Evolutionary conservation across 2,888 invertebrate species (phyloP).

Genomic region (Parnassius orleans): DNA sequence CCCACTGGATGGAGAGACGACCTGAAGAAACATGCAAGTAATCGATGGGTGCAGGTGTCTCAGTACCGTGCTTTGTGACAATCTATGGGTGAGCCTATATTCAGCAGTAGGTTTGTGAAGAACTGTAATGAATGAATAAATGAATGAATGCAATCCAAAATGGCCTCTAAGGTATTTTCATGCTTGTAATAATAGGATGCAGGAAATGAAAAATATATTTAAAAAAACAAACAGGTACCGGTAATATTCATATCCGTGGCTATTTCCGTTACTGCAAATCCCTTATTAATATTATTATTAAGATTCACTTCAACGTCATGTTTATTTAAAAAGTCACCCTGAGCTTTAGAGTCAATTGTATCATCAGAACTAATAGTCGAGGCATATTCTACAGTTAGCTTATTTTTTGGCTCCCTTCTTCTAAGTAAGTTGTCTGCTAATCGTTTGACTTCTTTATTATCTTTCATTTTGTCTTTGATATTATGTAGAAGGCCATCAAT

Average conservation of each 20-base stretch:
- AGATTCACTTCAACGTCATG: background rate
- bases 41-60: too few species aligned
- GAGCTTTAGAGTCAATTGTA: constrained; percentile 50
- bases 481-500: constrained; percentile 61
- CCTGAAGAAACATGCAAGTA: too few species aligned
- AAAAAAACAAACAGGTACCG: constrained; percentile 4
- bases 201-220: too few species aligned
- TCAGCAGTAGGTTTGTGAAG: too few species aligned
- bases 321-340: constrained; percentile 50
- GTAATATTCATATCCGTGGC: constrained; percentile 1
- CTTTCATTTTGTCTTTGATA: constrained; percentile 72
- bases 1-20: too few species aligned
- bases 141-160: too few species aligned
- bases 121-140: too few species aligned
- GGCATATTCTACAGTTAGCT: constrained; percentile 30
- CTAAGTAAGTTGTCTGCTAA: constrained; percentile 63
- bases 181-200: too few species aligned
- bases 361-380: constrained; percentile 17
- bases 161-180: too few species aligned
- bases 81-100: too few species aligned
- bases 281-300: background rate
- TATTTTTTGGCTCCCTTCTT: constrained; percentile 54
- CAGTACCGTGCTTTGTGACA: too few species aligned
- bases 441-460: constrained; percentile 65
- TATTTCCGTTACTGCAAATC: constrained; percentile 2